Evolutionary conservation across 2,888 invertebrate species (phyloP).

Genomic region (Pyralis farinalis): DNA sequence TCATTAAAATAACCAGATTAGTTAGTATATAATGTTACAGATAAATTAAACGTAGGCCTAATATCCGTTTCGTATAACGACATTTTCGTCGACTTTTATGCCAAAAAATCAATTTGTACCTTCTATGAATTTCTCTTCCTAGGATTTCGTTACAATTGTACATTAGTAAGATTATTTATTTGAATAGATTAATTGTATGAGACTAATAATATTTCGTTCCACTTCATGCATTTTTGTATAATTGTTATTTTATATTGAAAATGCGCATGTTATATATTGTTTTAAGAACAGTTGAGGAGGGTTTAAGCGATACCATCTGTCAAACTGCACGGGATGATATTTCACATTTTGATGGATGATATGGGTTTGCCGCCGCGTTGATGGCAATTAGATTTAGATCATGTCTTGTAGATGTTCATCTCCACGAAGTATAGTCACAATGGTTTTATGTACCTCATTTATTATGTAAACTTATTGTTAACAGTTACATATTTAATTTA

Average conservation of each 20-base stretch:
- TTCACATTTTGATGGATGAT: too few species aligned
- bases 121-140: conserved; percentile 49
- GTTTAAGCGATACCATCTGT: conserved; percentile 22
- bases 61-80: conserved; percentile 9
- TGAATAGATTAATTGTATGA: conserved; percentile 48
- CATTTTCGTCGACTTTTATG: conserved; percentile 21
- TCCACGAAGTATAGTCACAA: conserved; percentile 66
- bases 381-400: conserved; percentile 30
- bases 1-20: conserved; percentile 31
- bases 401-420: conserved; percentile 42
- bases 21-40: conserved; percentile 35
- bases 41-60: conserved; percentile 5
- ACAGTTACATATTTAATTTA: conserved; percentile 62
- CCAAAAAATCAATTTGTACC: conserved; percentile 28
- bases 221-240: conserved; percentile 75
- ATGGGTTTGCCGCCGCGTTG: conserved; percentile 17
- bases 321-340: conserved; percentile 2
- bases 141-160: conserved; percentile 68
- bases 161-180: conserved; percentile 63
- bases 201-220: conserved; percentile 62
- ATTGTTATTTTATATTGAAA: conserved; percentile 69
- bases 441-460: conserved; percentile 79
- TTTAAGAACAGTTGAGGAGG: conserved; percentile 26
- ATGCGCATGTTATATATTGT: conserved; percentile 67
- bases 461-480: conserved; percentile 59